Evolutionary conservation across 2,113 vertebrate genomes (phyloP), one percentile per base, ranked within the genome.

Genomic region (Eclectus roratus): DNA sequence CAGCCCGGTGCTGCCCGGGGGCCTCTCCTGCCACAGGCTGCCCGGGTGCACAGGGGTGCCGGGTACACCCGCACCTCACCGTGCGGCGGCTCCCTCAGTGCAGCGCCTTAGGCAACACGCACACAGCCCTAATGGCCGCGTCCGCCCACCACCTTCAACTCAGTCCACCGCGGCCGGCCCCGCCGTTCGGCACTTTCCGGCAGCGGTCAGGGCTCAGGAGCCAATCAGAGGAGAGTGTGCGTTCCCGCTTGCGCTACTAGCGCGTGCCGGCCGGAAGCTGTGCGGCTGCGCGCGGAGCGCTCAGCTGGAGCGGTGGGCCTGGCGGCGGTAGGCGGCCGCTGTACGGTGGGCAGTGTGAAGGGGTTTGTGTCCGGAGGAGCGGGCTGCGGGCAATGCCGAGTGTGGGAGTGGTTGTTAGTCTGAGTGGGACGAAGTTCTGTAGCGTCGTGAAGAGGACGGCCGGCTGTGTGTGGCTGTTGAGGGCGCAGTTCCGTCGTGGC

Each of bases 351-450:
- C 3, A 10, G n/a, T 0, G 24, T 2, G 19, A 16, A 1, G 1
- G 13, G 1, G 2, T 2, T 6, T 10, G 13, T 6, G 70, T 1
- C 0, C 1, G 1, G 10, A 19, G 5, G 9, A 2, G 1, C 1
- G 15, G 16, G 2, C 12, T 9, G 15, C 9, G 21, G 11, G 10
- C 28, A 2, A 14, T 2, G 19, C 4, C 8, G 43, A 16, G 33
- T 11, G 33, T 3, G 4, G 0, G 13, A 5, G 11, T 0, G 33
- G 24, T 24, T 5, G 7, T 1, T 3, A 11, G 3, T 3, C 6
- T 4, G 3, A 1, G 25, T 15, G 28, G 17, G 65, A 5, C 19
- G 3, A 0, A 14, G 4, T 0, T 9, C 13, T 9, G 52, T 33
- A 64, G 13, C 1, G 4, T 7, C 7, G 15, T 3, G 56, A 29